These are phyloP conservation scores for Ethmia dodecea DNA, from an alignment of 2,888 invertebrate species.

Conservation along the genomic window DNA sequence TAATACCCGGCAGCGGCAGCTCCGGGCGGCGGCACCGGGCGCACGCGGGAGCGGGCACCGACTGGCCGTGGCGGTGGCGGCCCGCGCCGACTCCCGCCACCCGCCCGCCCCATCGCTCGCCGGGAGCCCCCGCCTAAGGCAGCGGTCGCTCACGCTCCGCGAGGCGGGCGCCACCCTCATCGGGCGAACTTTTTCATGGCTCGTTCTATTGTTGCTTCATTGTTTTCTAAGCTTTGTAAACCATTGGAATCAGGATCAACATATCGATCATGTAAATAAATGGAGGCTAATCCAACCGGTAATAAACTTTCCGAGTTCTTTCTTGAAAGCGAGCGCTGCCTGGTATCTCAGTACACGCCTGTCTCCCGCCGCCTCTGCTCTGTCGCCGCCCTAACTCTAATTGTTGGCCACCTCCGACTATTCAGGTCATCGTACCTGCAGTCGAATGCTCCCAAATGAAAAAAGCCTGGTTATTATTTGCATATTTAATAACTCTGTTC, in stretches of 20 bases:
- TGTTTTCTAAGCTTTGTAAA: too few species aligned
- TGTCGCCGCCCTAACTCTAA: constrained; percentile 49
- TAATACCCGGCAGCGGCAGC: constrained; percentile 39
- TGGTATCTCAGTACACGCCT: not conserved
- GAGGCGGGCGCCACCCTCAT: constrained; percentile 13
- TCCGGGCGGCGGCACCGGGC: constrained; percentile 21
- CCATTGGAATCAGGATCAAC: too few species aligned
- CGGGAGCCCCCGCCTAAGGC: constrained; percentile 26
- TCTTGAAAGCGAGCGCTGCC: not conserved
- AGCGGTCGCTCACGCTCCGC: constrained; percentile 6
- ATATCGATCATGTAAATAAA: too few species aligned
- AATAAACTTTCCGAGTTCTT: too few species aligned
- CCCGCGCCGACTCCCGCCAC: constrained; percentile 30
- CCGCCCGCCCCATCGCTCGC: constrained; percentile 30
- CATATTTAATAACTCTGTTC: constrained; percentile 47
- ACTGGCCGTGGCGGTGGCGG: constrained; percentile 30
- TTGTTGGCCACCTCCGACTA: constrained; percentile 64
- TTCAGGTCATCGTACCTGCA: constrained; percentile 70
- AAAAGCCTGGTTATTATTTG: constrained; percentile 39
- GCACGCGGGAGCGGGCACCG: constrained; percentile 28
- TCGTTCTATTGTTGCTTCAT: too few species aligned
- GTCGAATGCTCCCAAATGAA: constrained; percentile 47
- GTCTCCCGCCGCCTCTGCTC: constrained; percentile 9
- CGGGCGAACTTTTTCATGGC: not conserved
- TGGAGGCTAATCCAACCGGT: too few species aligned